Evolutionary conservation across 2,797 vertebrate species (phyloP).

Genomic region (Micrastur ruficollis): DNA sequence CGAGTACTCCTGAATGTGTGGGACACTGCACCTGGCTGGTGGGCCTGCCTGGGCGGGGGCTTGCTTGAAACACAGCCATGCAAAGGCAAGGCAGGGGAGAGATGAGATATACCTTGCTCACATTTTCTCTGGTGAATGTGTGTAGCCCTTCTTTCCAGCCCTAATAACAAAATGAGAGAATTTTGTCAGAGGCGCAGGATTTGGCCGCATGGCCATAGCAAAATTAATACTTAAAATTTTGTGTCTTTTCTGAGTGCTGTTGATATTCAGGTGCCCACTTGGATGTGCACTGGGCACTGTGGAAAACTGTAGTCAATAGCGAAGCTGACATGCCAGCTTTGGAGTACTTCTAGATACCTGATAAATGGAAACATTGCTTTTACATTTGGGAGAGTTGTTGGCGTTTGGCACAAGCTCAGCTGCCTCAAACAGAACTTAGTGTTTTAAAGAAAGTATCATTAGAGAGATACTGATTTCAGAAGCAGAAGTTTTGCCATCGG

Average conservation of each 20-base stretch:
- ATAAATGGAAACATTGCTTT: neutral
- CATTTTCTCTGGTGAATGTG: neutral
- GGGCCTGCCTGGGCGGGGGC: neutral
- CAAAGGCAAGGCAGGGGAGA: neutral
- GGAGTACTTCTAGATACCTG: neutral
- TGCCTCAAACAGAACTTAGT: neutral
- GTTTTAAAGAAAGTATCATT: neutral
- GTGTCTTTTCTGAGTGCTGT: neutral
- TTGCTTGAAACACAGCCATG: fast-evolving
- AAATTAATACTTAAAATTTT: neutral
- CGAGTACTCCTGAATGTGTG: neutral
- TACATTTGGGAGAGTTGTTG: neutral
- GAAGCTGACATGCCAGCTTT: neutral
- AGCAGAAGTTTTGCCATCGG: neutral
- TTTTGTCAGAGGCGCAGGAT: neutral
- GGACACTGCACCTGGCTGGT: neutral
- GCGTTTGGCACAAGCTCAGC: neutral
- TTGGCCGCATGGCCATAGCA: neutral
- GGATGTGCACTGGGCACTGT: neutral
- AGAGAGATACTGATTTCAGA: neutral
- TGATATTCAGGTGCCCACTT: neutral
- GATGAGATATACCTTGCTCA: neutral
- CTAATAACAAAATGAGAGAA: neutral
- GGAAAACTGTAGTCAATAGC: neutral
- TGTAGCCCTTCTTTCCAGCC: neutral